Evolutionary conservation across 2,888 invertebrate genomes (phyloP).

Genomic region (Pachliopta kotzebuea): DNA sequence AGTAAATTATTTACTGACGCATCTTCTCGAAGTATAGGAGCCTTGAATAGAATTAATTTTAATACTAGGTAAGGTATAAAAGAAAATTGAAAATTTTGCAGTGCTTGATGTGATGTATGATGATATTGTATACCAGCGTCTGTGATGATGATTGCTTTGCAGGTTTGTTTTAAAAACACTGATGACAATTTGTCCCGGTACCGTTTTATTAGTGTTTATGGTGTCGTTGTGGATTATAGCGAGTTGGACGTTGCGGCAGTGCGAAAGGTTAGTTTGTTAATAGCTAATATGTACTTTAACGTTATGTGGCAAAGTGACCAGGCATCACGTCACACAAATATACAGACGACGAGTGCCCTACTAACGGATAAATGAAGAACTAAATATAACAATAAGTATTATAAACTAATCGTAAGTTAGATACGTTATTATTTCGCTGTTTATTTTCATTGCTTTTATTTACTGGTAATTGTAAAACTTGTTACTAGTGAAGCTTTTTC

Average conservation of each 20-base stretch:
- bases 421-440: slow-evolving; percentile 20
- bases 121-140: neutral
- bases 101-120: neutral
- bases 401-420: slow-evolving; percentile 8
- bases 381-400: neutral
- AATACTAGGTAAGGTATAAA: slow-evolving; percentile 89
- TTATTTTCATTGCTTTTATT: slow-evolving; percentile 15
- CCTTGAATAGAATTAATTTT: slow-evolving; percentile 98
- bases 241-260: slow-evolving; percentile 98
- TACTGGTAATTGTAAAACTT: slow-evolving; percentile 19
- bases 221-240: slow-evolving; percentile 99
- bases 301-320: neutral
- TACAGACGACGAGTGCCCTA: neutral
- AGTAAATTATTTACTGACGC: slow-evolving; percentile 99
- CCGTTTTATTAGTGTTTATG: slow-evolving; percentile 98
- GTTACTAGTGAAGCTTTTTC: slow-evolving; percentile 47
- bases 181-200: slow-evolving; percentile 99
- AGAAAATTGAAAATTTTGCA: neutral
- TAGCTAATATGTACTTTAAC: slow-evolving; percentile 32
- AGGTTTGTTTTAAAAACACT: slow-evolving; percentile 97
- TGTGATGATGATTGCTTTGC: slow-evolving; percentile 40
- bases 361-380: neutral
- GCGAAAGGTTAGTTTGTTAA: slow-evolving; percentile 92
- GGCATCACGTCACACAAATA: neutral
- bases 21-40: slow-evolving; percentile 98